Percentiles rank a stretch among this genome's conserved stretches.
These are phyloP conservation scores for Trachops cirrhosus DNA, from an alignment of 2,797 vertebrate species.

Conservation along the genomic window DNA sequence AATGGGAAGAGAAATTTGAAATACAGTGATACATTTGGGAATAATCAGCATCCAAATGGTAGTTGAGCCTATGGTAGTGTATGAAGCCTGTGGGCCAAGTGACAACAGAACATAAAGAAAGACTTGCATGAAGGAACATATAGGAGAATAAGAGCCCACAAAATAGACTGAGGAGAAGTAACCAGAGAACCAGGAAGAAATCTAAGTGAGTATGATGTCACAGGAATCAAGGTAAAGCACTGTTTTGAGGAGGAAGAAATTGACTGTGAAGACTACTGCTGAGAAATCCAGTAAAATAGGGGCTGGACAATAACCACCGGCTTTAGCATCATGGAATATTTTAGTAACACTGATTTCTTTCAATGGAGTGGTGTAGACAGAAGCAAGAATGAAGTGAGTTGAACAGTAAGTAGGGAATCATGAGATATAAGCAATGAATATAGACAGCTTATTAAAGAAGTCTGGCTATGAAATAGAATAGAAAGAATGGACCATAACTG, in stretches of 20 bases:
- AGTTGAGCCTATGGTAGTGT: neutral
- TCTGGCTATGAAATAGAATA: neutral
- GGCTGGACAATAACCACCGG: neutral
- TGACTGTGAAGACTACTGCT: neutral
- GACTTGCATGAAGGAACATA: neutral
- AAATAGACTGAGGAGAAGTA: neutral
- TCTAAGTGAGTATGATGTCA: neutral
- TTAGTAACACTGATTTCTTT: neutral
- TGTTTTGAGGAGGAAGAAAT: neutral
- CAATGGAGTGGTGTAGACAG: neutral
- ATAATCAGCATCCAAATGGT: neutral
- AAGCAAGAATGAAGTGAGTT: neutral
- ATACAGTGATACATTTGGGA: neutral
- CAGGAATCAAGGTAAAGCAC: neutral
- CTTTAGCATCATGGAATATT: neutral
- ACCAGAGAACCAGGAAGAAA: neutral
- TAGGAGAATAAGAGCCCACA: neutral
- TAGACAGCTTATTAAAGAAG: neutral
- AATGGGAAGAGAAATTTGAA: neutral
- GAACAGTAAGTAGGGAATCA: neutral
- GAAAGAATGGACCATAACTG: neutral
- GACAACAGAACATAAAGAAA: neutral
- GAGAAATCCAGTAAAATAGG: neutral
- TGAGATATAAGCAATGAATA: neutral
- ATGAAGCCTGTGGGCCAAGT: neutral